Percentiles rank a stretch among this genome's conserved stretches.
Evolutionary conservation across 2,888 invertebrate species (phyloP).

Genomic region (Bimastos eiseni): DNA sequence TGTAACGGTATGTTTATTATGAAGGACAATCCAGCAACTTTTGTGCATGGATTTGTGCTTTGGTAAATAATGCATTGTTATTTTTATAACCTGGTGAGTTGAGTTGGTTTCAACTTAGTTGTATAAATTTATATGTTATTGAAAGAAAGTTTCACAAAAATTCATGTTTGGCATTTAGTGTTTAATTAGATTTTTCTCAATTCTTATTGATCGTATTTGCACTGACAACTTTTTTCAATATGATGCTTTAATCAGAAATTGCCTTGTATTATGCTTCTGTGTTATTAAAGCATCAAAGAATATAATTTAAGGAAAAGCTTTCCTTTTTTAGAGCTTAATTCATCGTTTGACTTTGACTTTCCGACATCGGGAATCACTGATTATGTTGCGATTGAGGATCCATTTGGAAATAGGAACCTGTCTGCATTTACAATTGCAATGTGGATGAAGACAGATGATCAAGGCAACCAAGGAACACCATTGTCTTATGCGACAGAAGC

Average conservation of each 20-base stretch:
- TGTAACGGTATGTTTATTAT: too few species aligned
- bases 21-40: too few species aligned
- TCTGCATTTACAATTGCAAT: constrained; percentile 68
- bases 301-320: not conserved
- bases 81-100: too few species aligned
- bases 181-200: too few species aligned
- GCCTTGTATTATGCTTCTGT: not conserved
- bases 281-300: not conserved
- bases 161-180: too few species aligned
- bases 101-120: too few species aligned
- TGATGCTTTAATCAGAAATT: not conserved
- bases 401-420: constrained; percentile 51
- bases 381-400: constrained; percentile 67
- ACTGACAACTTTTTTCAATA: not conserved
- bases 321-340: constrained; percentile 59
- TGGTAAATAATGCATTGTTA: too few species aligned
- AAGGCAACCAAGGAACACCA: constrained; percentile 72
- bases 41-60: too few species aligned
- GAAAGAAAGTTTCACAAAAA: too few species aligned
- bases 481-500: constrained; percentile 70
- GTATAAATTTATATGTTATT: too few species aligned
- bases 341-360: constrained; percentile 69
- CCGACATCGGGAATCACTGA: constrained; percentile 67
- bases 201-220: too few species aligned
- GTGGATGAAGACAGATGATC: constrained; percentile 71